phyloP scores from a whole-genome alignment of 2,888 invertebrate species.

The Yponomeuta sedellus region DNA sequence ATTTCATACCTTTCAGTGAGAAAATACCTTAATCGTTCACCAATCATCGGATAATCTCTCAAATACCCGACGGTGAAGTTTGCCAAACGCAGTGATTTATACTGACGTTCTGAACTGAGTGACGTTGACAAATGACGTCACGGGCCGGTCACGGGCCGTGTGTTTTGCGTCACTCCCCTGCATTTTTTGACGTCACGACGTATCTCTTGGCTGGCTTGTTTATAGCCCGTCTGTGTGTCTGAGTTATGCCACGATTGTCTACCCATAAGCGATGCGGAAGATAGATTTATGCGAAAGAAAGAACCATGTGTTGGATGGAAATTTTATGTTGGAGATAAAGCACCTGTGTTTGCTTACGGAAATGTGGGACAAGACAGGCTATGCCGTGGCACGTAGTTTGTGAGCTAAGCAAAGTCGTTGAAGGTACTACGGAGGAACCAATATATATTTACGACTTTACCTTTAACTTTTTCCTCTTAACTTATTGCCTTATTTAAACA shows the following conservation, averaged over 20 bases:
- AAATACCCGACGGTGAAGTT: constrained; percentile 19
- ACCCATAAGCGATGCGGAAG: constrained; percentile 30
- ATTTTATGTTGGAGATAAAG: constrained; percentile 5
- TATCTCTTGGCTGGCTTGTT: constrained; percentile 21
- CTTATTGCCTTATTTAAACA: too few species aligned
- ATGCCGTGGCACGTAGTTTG: not conserved
- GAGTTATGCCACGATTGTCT: constrained; percentile 54
- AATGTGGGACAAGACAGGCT: not conserved
- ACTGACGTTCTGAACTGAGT: constrained; percentile 43
- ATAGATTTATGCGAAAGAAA: constrained; percentile 43
- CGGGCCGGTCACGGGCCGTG: constrained; percentile 45
- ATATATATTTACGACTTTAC: not conserved
- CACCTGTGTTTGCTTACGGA: constrained; percentile 7
- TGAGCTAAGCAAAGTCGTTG: not conserved
- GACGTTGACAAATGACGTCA: constrained; percentile 66
- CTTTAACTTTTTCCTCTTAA: not conserved
- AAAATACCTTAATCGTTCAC: not conserved
- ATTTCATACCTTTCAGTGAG: too few species aligned
- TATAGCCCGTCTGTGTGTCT: constrained; percentile 39
- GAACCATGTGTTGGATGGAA: constrained; percentile 14
- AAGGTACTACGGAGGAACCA: not conserved
- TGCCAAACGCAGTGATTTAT: constrained; percentile 45
- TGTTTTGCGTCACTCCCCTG: constrained; percentile 49
- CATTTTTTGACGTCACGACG: constrained; percentile 19
- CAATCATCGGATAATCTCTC: constrained; percentile 3